A percentile compares a stretch with the other conserved stretches of the same genome.
Evolutionary conservation across 1,140 invertebrate genomes (phyloP).

Genomic region (Caerostris darwini): DNA sequence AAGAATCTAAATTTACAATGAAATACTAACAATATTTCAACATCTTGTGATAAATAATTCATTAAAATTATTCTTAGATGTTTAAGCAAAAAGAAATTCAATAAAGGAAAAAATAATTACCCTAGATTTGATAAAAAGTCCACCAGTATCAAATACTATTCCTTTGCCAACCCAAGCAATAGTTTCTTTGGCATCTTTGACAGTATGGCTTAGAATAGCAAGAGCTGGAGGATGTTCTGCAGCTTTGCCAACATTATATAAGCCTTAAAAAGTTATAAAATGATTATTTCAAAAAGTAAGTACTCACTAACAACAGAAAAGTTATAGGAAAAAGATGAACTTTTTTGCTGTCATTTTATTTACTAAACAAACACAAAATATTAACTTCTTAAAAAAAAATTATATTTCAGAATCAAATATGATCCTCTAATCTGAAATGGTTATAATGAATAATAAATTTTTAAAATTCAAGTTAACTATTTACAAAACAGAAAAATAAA

Average conservation of each 20-base stretch:
- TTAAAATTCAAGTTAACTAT: no score
- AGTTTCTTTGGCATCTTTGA: constrained; percentile 86
- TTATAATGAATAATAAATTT: no score
- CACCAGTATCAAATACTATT: constrained; percentile 96
- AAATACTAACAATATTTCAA: no score
- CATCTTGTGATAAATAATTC: neutral
- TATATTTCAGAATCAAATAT: no score
- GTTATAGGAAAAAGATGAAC: neutral
- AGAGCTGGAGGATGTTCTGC: constrained; percentile 89
- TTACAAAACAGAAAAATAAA: no score
- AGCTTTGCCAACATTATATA: constrained; percentile 93
- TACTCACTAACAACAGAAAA: neutral
- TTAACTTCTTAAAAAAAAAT: no score
- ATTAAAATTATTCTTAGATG: neutral
- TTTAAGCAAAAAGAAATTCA: constrained; percentile 25
- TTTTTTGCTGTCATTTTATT: no score
- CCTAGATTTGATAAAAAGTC: constrained; percentile 94
- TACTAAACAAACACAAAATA: no score
- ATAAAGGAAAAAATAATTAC: constrained; percentile 82
- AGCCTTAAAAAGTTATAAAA: constrained; percentile 82
- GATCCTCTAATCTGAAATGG: no score
- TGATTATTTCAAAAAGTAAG: neutral
- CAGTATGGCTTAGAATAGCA: constrained; percentile 88
- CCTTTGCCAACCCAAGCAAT: constrained; percentile 96
- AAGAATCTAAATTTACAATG: neutral